Base-by-base conservation (phyloP, 1,140 invertebrate genomes). In the Cydia pomonella region DNA sequence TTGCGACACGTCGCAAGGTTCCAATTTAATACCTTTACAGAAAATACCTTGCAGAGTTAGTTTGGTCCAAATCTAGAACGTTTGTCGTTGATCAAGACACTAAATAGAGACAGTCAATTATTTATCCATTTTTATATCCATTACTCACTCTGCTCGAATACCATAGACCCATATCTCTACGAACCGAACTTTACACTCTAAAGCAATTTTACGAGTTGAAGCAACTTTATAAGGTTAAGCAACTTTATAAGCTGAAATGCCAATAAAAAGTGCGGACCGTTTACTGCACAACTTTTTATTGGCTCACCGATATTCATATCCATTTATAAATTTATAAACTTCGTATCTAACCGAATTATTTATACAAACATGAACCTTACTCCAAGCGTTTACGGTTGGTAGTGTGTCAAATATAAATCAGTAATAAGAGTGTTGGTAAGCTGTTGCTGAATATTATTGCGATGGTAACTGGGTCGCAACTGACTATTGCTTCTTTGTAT, bases 231-330 rank as follows among this genome's bases (percentile, higher is more conserved):
- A 50, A 50, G 47, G 47, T 50, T 50, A 50, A 50, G 38, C 41
- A 44, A 44, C 47, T 50, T n/a, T 50, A 50, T 50, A 50, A n/a
- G 16, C 47, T 53, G 50, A 53, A 53, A 53, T 53, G 72, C 69
- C 77, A 75, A 79, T 82, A 82, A 82, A 80, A 80, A 76, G 71
- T 76, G 75, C 73, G 76, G 66, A 75, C 64, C 75, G 75, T 81
- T 85, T 79, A 79, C 76, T 53, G 82, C 80, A 38, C 77, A 87
- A 90, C 82, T 91, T 91, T 90, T 88, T 91, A 91, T 89, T 89
- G 87, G 83, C 80, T 76, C 77, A 18, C 50, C 50, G 50, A 53
- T 53, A 53, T 53, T 53, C 50, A 53, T 53, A 53, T 53, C 50
- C n/a, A 53, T 18, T 18, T 53, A 6, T 53, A 53, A 18, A n/a